Evolutionary conservation across 2,113 vertebrate genomes (phyloP).

Genomic region (Anas platyrhynchos): DNA sequence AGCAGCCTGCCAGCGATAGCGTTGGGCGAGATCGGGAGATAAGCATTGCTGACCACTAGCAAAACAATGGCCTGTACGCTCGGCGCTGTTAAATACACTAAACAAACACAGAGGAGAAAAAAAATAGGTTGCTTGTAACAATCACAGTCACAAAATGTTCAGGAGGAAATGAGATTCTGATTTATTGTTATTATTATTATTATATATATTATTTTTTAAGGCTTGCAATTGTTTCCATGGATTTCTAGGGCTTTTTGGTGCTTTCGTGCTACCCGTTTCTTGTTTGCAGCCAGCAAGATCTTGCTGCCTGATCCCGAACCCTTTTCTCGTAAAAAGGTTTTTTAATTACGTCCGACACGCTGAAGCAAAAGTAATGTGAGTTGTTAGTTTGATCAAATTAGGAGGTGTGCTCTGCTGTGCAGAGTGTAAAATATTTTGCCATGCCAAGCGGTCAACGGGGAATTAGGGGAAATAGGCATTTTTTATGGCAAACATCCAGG

Average conservation of each 20-base stretch:
- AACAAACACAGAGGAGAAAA: conserved; percentile 7
- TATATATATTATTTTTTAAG: neutral
- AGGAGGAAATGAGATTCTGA: conserved; percentile 59
- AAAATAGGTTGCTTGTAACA: conserved; percentile 21
- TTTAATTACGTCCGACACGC: neutral
- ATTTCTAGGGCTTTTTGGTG: conserved; percentile 7
- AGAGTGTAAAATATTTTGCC: neutral
- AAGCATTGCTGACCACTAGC: conserved; percentile 37
- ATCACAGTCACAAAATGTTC: conserved; percentile 40
- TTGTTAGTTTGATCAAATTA: conserved; percentile 12
- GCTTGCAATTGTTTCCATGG: conserved; percentile 27
- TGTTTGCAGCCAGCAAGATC: neutral
- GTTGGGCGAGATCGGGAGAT: neutral
- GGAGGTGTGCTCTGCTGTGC: neutral
- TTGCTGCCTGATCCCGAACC: neutral
- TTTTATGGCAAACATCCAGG: neutral
- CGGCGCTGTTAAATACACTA: conserved; percentile 10
- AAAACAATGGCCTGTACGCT: conserved; percentile 57
- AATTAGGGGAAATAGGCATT: neutral
- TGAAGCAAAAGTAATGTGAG: conserved; percentile 8
- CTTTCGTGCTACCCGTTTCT: conserved; percentile 1
- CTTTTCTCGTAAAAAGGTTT: neutral
- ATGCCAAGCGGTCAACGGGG: neutral
- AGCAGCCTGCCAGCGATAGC: neutral
- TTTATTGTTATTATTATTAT: neutral